These are phyloP conservation scores for Thysanoteuthis rhombus DNA, from an alignment of 2,888 invertebrate genomes.

Conservation along the genomic window DNA sequence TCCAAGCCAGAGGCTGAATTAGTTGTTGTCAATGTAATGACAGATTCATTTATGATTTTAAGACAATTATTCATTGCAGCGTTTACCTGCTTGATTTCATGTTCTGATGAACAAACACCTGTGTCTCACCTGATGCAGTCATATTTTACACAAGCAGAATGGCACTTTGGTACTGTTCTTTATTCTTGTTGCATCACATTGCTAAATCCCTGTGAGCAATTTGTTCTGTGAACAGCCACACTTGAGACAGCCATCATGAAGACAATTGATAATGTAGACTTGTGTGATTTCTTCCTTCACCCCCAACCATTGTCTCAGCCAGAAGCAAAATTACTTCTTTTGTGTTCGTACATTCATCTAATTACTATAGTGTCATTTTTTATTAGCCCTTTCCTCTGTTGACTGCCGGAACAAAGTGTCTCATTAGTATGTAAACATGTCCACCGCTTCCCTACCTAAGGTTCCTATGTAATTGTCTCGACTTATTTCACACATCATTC, in stretches of 20 bases:
- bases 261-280: background rate
- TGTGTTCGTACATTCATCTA: background rate
- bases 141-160: background rate
- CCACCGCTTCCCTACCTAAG: background rate
- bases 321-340: background rate
- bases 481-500: background rate
- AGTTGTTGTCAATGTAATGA: background rate
- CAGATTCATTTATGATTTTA: slow-evolving; percentile 1
- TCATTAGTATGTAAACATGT: background rate
- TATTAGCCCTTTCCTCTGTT: background rate
- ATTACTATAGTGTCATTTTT: background rate
- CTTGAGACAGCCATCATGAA: background rate
- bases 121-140: background rate
- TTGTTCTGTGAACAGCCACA: background rate
- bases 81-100: background rate
- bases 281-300: background rate
- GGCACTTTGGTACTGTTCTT: background rate
- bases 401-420: background rate
- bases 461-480: background rate
- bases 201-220: background rate
- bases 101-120: background rate
- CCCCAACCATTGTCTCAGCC: background rate
- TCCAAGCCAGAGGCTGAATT: background rate
- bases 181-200: background rate
- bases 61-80: background rate